A percentile compares a stretch with the other conserved stretches of the same genome.
phyloP scores from a whole-genome alignment of 2,797 vertebrate species.

The Brachymystax lenok region DNA sequence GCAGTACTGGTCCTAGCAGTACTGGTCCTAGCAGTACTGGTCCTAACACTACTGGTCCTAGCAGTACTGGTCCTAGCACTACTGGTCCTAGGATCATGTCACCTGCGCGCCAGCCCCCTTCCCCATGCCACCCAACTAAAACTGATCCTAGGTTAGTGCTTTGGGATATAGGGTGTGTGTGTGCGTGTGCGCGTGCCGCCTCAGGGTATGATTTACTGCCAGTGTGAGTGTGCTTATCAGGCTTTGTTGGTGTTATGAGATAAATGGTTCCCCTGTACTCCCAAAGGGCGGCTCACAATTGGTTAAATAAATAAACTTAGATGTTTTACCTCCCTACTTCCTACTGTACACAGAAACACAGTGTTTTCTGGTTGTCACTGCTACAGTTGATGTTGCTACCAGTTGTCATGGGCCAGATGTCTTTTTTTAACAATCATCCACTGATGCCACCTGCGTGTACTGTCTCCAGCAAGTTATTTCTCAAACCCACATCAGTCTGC shows the following conservation, averaged over 20 bases:
- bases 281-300: no score
- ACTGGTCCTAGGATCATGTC: conserved; percentile 50
- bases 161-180: conserved; percentile 10
- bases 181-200: neutral
- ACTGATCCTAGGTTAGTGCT: conserved; percentile 55
- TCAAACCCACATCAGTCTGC: no score
- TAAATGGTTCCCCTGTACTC: conserved; percentile 1
- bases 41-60: neutral
- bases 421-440: neutral
- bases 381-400: neutral
- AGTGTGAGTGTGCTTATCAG: conserved; percentile 41
- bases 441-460: neutral
- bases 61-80: conserved; percentile 46
- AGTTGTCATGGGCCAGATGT: conserved; percentile 8
- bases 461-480: no score
- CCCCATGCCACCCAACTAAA: conserved; percentile 45
- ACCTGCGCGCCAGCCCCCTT: conserved; percentile 28
- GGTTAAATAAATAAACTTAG: neutral
- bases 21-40: no score
- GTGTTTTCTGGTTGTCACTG: neutral
- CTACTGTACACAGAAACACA: neutral
- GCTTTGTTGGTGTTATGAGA: conserved; percentile 15
- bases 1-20: no score
- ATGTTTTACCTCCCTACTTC: neutral
- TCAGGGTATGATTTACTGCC: conserved; percentile 16